A percentile compares a stretch with the other conserved stretches of the same genome.
phyloP scores from a whole-genome alignment of 2,113 vertebrate species.

The Helogale parvula region DNA sequence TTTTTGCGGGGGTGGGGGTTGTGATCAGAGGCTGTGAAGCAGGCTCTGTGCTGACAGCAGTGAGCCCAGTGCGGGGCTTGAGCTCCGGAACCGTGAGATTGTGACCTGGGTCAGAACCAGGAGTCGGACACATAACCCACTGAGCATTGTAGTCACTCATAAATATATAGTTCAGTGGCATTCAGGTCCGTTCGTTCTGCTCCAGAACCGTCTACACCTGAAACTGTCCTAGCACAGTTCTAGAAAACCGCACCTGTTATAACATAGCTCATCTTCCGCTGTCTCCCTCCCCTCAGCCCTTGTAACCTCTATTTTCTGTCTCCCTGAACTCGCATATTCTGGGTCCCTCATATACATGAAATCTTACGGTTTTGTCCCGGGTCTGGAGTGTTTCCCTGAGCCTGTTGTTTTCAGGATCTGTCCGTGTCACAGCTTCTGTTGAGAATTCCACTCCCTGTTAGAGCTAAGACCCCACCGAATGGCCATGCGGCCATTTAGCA shows the following conservation, averaged over 20 bases:
- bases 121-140: neutral
- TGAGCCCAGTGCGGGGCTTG: neutral
- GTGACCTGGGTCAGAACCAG: neutral
- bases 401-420: no score
- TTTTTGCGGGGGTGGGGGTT: neutral
- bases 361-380: accelerated
- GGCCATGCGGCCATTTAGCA: neutral
- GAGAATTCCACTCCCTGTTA: no score
- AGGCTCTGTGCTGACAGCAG: neutral
- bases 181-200: neutral
- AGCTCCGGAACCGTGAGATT: neutral
- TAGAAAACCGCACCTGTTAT: accelerated
- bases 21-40: neutral
- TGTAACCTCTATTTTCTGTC: accelerated
- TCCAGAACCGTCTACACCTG: accelerated
- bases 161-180: neutral
- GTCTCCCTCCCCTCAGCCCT: accelerated
- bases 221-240: neutral
- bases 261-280: accelerated
- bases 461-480: neutral
- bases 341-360: neutral
- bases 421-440: no score
- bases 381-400: neutral
- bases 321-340: neutral
- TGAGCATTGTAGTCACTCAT: neutral